Evolutionary conservation across 2,113 vertebrate genomes (phyloP).

Genomic region (Proterorhinus semilunaris): DNA sequence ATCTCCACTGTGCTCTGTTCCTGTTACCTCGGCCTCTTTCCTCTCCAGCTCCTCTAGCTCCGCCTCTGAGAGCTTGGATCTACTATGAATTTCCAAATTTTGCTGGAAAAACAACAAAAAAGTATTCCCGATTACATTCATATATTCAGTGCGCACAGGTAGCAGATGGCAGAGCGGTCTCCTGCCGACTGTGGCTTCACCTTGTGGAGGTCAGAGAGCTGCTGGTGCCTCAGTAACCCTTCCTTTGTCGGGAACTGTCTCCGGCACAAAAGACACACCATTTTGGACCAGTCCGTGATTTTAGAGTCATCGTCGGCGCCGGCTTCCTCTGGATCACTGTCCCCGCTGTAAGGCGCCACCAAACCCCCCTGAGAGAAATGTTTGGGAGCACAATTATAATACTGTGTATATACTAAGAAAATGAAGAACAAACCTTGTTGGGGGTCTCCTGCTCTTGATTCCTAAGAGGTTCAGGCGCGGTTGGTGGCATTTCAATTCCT

Average conservation of each 20-base stretch:
- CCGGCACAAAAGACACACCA: constrained; percentile 89
- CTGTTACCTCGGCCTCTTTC: constrained; percentile 86
- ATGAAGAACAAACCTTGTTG: constrained; percentile 35
- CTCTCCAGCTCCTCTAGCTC: constrained; percentile 92
- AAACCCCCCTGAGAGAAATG: constrained; percentile 73
- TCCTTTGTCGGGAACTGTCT: constrained; percentile 92
- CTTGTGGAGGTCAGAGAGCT: constrained; percentile 96
- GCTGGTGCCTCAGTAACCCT: constrained; percentile 87
- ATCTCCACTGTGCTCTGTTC: too few species aligned
- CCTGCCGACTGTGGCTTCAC: constrained; percentile 69
- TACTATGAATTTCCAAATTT: constrained; percentile 91
- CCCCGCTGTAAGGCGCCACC: constrained; percentile 85
- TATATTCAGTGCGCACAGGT: not conserved
- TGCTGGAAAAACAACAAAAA: constrained; percentile 73
- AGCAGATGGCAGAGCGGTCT: constrained; percentile 53
- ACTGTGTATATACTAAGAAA: too few species aligned
- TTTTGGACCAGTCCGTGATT: constrained; percentile 89
- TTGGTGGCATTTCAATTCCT: constrained; percentile 78
- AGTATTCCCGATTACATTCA: not conserved
- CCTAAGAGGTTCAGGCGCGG: constrained; percentile 78
- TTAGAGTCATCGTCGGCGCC: constrained; percentile 82
- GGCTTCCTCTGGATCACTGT: constrained; percentile 86
- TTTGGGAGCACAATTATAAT: too few species aligned
- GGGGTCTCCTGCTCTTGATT: constrained; percentile 79
- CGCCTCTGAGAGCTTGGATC: constrained; percentile 83